Evolutionary conservation across 2,797 vertebrate species (phyloP).

Genomic region (Echeneis naucrates): DNA sequence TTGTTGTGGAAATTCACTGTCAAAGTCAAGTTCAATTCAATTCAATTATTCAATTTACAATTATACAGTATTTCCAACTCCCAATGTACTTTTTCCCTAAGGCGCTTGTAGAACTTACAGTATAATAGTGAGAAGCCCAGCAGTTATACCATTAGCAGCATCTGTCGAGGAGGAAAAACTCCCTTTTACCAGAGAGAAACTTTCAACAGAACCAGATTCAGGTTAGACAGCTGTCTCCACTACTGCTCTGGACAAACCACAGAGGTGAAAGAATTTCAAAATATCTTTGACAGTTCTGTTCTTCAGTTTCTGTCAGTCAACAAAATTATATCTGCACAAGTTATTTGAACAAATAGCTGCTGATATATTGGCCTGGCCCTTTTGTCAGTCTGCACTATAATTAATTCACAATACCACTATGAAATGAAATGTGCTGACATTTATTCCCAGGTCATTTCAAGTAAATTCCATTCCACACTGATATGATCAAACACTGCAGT

Average conservation of each 20-base stretch:
- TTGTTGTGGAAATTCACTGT: too few species aligned
- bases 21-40: too few species aligned
- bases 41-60: too few species aligned
- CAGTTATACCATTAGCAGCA: not conserved
- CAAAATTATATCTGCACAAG: not conserved
- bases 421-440: not conserved
- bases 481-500: too few species aligned
- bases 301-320: not conserved
- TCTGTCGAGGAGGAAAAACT: not conserved
- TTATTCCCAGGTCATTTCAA: not conserved
- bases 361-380: not conserved
- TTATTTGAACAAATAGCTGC: not conserved
- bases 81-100: too few species aligned
- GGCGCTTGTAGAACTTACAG: not conserved
- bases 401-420: not conserved
- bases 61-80: too few species aligned
- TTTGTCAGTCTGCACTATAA: not conserved
- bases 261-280: too few species aligned
- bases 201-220: not conserved
- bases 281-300: too few species aligned
- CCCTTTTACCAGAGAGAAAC: not conserved
- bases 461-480: too few species aligned
- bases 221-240: not conserved
- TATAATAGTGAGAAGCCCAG: not conserved
- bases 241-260: not conserved